Base-by-base conservation (phyloP, 2,888 invertebrate genomes). In the Eudasyphora cyanicolor region DNA sequence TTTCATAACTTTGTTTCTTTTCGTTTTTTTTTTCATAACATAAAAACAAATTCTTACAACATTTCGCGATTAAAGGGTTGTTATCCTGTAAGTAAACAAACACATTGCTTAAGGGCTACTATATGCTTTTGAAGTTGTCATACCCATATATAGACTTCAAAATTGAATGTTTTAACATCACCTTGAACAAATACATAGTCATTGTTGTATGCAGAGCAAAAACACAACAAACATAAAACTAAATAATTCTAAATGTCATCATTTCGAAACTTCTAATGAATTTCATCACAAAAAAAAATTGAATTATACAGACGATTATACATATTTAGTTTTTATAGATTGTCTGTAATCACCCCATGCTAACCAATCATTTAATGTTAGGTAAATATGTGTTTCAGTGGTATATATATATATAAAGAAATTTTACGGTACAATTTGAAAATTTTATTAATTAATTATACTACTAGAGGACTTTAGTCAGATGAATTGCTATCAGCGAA, bases 1-100 rank as follows among this genome's bases (percentile, higher is more conserved):
- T 14, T 67, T 42, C 64, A 38, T 67, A 67, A 67, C 24, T 42
- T 24, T 14, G 35, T 67, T 80, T 81, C 64, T 83, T 80, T 76
- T 83, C 76, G 79, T 79, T 78, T 62, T n/a, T 67, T 45, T 45
- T 80, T 84, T 73, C 81, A 81, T 81, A 75, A 49, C 67, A 60
- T 54, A 78, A 38, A 67, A 38, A 19, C 19, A 27, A 32, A 35
- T 51, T n/a, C 21, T 45, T 24, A 32, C 12, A 49, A 70, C 62
- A 51, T 54, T 42, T 14, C 38, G 35, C 45, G 17, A 45, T 12
- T 6, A 83, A 84, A 81, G 81, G 83, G 83, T 78, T 84, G 84
- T 81, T 84, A 84, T 84, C 84, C 84, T 81, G 84, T 84, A 84
- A 84, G 84, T 84, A 84, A 81, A 70, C 29, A 67, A 54, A 21